Conservation (phyloP, 2,797 vertebrate species). For the Lacerta bilineata region DNA sequence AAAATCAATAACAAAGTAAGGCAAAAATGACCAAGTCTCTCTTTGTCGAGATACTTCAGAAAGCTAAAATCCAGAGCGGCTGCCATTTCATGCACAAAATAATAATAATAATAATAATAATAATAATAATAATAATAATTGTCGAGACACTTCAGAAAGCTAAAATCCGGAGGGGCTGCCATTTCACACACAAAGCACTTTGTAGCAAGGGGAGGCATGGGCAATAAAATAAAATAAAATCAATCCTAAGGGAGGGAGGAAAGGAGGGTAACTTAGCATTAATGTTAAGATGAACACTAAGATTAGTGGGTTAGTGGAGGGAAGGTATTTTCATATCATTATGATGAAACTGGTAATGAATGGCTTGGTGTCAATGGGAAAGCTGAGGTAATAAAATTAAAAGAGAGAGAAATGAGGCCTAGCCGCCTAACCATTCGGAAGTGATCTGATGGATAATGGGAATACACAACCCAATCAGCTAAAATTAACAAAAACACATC, state of each 20-base stretch:
- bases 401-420: background rate
- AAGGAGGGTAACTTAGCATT: background rate
- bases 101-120: too few relatives aligned
- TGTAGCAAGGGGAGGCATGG: background rate
- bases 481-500: background rate
- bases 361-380: background rate
- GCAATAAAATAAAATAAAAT: background rate
- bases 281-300: background rate
- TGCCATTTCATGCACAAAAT: background rate
- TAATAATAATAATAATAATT: too few relatives aligned
- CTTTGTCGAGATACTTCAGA: background rate
- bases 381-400: background rate
- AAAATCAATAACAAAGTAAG: background rate
- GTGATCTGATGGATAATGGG: background rate
- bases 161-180: background rate
- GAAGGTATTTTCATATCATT: background rate
- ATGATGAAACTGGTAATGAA: background rate
- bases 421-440: background rate
- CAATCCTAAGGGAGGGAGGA: background rate
- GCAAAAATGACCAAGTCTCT: background rate
- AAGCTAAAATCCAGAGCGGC: background rate
- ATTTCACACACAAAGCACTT: background rate
- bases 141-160: background rate
- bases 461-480: background rate
- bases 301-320: slow-evolving; percentile 12